phyloP scores from a whole-genome alignment of 2,888 invertebrate species.

The Hypomecis atomaria region DNA sequence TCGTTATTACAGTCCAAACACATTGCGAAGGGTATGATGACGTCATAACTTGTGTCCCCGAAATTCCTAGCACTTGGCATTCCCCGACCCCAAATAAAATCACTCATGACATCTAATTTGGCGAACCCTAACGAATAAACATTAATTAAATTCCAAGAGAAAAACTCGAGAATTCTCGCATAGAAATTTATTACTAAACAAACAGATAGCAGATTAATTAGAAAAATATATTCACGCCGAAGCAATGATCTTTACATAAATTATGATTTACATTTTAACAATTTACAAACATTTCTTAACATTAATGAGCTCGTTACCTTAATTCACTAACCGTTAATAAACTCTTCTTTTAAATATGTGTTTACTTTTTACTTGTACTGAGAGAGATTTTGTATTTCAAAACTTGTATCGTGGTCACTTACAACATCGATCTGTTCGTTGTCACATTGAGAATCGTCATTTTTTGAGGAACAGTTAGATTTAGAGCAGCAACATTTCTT shows the following conservation, averaged over 20 bases:
- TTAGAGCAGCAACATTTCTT: constrained; percentile 76
- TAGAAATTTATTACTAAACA: constrained; percentile 70
- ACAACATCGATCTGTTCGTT: constrained; percentile 79
- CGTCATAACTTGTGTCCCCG: constrained; percentile 51
- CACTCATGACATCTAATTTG: constrained; percentile 44
- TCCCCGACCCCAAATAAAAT: constrained; percentile 54
- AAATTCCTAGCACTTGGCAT: constrained; percentile 57
- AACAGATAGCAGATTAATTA: constrained; percentile 67
- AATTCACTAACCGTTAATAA: constrained; percentile 27
- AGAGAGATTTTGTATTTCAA: constrained; percentile 66
- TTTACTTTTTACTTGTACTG: constrained; percentile 55
- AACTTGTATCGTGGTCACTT: constrained; percentile 71
- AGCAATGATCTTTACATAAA: constrained; percentile 55
- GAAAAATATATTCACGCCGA: constrained; percentile 52
- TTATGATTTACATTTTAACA: constrained; percentile 68
- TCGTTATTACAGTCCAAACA: constrained; percentile 31
- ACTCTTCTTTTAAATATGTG: constrained; percentile 9
- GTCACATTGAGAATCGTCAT: constrained; percentile 63
- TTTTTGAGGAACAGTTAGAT: constrained; percentile 62
- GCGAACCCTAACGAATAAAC: constrained; percentile 35
- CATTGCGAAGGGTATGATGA: constrained; percentile 24
- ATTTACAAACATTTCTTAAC: constrained; percentile 15
- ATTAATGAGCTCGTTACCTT: constrained; percentile 8
- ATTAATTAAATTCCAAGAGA: constrained; percentile 44
- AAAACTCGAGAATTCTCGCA: constrained; percentile 34